These are phyloP conservation scores for Rhynchotus rufescens DNA, from an alignment of 2,797 vertebrate species.

Conservation along the genomic window DNA sequence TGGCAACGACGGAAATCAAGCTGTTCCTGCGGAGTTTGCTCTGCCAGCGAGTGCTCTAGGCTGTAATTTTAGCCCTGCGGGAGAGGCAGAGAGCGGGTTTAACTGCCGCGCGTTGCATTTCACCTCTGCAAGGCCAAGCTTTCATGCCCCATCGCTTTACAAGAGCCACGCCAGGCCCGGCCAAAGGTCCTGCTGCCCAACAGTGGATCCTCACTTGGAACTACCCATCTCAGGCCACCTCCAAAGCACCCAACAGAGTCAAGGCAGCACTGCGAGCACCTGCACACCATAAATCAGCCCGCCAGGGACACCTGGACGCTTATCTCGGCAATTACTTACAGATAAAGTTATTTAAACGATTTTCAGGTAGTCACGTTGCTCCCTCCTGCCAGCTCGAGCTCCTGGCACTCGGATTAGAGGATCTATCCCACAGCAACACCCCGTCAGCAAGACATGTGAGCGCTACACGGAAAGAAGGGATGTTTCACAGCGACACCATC, in stretches of 20 bases:
- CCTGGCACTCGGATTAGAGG: neutral
- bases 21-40: neutral
- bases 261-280: neutral
- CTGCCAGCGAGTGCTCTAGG: neutral
- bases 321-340: neutral
- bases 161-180: neutral
- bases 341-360: neutral
- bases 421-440: neutral
- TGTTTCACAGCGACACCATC: neutral
- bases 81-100: neutral
- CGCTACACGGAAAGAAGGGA: neutral
- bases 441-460: neutral
- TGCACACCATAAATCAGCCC: neutral
- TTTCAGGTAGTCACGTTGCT: neutral
- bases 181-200: neutral
- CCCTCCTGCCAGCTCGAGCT: neutral
- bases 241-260: neutral
- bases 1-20: neutral
- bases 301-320: neutral
- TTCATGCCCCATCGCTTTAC: neutral
- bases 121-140: neutral
- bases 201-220: neutral
- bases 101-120: neutral
- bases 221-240: neutral
- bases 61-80: neutral